phyloP scores from a whole-genome alignment of 2,113 vertebrate species.

The Erpornis zantholeuca region DNA sequence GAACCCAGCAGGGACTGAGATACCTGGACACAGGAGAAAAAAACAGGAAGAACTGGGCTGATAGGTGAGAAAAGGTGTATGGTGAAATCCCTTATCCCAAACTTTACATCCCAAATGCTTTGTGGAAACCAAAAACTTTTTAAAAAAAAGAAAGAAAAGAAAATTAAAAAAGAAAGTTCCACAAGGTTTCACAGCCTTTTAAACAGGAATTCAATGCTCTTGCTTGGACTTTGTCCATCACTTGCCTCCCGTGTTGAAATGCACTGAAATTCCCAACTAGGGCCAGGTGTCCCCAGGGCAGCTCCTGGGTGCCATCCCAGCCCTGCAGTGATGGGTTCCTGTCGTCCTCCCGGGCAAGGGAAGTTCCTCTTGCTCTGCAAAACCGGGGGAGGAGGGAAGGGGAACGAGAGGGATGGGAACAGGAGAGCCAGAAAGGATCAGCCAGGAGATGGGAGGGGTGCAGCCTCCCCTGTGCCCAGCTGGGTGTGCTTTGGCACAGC shows the following conservation, averaged over 20 bases:
- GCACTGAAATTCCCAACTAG: background rate
- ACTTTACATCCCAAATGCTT: background rate
- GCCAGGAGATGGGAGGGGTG: background rate
- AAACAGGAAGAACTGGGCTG: background rate
- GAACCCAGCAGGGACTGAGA: background rate
- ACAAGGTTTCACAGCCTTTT: background rate
- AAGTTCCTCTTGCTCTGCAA: background rate
- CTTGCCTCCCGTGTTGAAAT: background rate
- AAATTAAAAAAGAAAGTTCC: background rate
- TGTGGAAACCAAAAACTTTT: background rate
- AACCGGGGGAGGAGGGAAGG: background rate
- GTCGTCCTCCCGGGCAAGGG: background rate
- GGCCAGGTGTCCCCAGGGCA: background rate
- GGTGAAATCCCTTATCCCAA: background rate
- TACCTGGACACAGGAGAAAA: background rate
- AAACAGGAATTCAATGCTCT: background rate
- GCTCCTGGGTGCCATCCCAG: background rate
- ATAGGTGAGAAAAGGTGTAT: background rate
- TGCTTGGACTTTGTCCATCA: background rate
- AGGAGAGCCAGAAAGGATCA: background rate
- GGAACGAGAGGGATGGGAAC: rapidly evolving
- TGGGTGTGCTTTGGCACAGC: background rate
- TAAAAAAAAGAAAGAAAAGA: too few species aligned
- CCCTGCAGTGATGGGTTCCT: background rate
- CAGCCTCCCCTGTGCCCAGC: background rate